phyloP scores from a whole-genome alignment of 2,888 invertebrate genomes.

The Drosophila bunnanda region DNA sequence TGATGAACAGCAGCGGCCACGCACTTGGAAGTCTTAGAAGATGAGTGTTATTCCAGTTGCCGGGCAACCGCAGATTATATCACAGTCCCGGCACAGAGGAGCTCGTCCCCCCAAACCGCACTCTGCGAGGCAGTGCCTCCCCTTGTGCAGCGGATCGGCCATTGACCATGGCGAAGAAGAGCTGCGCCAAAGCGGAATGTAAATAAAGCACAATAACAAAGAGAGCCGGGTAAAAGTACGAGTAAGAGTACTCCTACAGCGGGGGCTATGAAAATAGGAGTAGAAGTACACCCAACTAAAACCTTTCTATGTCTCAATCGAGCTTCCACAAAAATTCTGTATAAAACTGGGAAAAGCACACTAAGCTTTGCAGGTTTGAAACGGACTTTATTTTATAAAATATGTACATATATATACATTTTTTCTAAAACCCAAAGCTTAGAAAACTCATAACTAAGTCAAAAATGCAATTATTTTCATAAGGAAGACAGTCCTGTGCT shows the following conservation, averaged over 20 bases:
- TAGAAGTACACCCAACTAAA: no score
- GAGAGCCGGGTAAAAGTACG: constrained; percentile 54
- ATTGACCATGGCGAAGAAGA: constrained; percentile 83
- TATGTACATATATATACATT: no score
- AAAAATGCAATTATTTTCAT: no score
- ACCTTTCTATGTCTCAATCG: no score
- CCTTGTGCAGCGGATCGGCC: constrained; percentile 78
- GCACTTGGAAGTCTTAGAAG: constrained; percentile 55
- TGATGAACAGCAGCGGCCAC: constrained; percentile 44
- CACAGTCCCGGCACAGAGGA: constrained; percentile 66
- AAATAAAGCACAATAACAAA: constrained; percentile 74
- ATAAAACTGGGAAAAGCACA: background rate
- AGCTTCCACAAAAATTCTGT: background rate
- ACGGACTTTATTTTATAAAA: no score
- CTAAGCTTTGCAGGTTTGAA: background rate
- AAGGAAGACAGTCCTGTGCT: no score
- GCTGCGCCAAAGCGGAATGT: constrained; percentile 73
- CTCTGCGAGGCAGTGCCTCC: constrained; percentile 62
- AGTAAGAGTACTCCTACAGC: constrained; percentile 13
- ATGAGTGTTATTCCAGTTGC: constrained; percentile 43
- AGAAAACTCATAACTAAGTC: no score
- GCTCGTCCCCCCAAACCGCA: constrained; percentile 23
- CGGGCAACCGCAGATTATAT: constrained; percentile 78
- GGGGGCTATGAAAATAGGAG: background rate
- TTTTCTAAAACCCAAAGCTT: no score